These are phyloP conservation scores for Elysia crispata DNA, from an alignment of 2,888 invertebrate species.

Conservation along the genomic window DNA sequence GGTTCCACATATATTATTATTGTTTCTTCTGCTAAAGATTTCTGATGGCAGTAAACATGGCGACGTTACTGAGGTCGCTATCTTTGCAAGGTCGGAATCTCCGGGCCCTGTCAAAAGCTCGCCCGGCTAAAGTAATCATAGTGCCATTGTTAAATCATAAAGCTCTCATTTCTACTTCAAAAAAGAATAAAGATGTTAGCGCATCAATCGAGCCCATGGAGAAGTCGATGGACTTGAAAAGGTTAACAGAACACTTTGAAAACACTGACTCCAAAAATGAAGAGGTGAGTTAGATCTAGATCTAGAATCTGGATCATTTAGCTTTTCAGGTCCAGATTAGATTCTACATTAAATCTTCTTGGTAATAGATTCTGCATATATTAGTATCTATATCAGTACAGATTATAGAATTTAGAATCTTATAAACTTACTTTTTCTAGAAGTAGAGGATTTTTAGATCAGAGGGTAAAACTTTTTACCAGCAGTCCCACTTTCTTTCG, in stretches of 20 bases:
- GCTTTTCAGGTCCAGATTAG: too few relatives aligned
- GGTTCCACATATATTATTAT: neutral
- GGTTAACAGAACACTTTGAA: slow-evolving; percentile 64
- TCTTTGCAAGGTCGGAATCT: slow-evolving; percentile 57
- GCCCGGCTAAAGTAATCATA: neutral
- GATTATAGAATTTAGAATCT: too few relatives aligned
- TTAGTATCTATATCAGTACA: too few relatives aligned
- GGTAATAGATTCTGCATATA: too few relatives aligned
- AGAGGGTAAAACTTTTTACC: too few relatives aligned
- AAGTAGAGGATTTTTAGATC: too few relatives aligned
- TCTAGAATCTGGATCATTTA: too few relatives aligned
- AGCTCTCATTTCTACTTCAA: slow-evolving; percentile 61
- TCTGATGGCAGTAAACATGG: slow-evolving; percentile 57
- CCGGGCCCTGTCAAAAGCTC: slow-evolving; percentile 42
- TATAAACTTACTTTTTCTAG: too few relatives aligned
- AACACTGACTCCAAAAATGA: slow-evolving; percentile 59
- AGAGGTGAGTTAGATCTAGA: slow-evolving; percentile 56
- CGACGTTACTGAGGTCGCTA: slow-evolving; percentile 62
- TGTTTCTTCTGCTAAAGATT: neutral
- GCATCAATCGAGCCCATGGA: slow-evolving; percentile 55
- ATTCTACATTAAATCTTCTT: too few relatives aligned
- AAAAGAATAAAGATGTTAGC: slow-evolving; percentile 63
- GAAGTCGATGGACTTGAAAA: slow-evolving; percentile 60
- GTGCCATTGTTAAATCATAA: slow-evolving; percentile 26
- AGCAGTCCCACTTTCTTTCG: too few relatives aligned